Evolutionary conservation across 2,113 vertebrate genomes (phyloP).

Genomic region (Morone chrysops): DNA sequence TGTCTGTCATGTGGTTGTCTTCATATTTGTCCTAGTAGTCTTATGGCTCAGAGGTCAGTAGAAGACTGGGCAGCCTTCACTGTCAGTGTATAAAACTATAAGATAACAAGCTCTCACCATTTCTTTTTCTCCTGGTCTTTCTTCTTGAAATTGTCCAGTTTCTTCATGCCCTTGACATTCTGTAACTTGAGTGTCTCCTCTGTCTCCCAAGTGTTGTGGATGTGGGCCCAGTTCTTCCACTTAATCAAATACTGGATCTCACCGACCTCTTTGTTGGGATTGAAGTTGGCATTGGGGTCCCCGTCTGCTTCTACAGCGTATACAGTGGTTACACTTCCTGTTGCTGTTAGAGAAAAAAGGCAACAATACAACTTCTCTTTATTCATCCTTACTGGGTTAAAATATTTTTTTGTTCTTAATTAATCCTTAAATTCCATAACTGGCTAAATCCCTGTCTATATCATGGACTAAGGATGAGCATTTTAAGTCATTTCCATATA

Average conservation of each 20-base stretch:
- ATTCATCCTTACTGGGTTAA: not conserved
- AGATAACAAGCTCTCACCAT: conserved; percentile 84
- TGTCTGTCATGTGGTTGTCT: not conserved
- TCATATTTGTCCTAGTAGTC: not conserved
- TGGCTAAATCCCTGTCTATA: not conserved
- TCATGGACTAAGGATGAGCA: too few species aligned
- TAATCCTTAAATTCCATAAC: not conserved
- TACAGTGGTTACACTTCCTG: conserved; percentile 94
- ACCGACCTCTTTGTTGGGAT: conserved; percentile 88
- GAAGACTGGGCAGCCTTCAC: too few species aligned
- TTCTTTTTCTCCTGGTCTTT: conserved; percentile 95
- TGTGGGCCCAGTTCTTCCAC: conserved; percentile 99
- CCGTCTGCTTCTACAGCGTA: conserved; percentile 97
- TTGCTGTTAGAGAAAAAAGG: conserved; percentile 81
- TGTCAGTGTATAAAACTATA: too few species aligned
- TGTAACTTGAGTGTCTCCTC: conserved; percentile 96
- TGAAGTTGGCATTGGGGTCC: conserved; percentile 92
- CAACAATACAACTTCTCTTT: not conserved
- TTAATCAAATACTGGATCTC: conserved; percentile 97
- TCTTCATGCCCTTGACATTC: conserved; percentile 99
- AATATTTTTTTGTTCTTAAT: not conserved
- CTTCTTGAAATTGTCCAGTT: conserved; percentile 98
- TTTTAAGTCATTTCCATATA: too few species aligned
- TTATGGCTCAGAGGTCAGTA: too few species aligned
- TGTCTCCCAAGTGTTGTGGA: conserved; percentile 99